Base-by-base conservation (phyloP, 2,113 vertebrate genomes). In the Centropristis striata region DNA sequence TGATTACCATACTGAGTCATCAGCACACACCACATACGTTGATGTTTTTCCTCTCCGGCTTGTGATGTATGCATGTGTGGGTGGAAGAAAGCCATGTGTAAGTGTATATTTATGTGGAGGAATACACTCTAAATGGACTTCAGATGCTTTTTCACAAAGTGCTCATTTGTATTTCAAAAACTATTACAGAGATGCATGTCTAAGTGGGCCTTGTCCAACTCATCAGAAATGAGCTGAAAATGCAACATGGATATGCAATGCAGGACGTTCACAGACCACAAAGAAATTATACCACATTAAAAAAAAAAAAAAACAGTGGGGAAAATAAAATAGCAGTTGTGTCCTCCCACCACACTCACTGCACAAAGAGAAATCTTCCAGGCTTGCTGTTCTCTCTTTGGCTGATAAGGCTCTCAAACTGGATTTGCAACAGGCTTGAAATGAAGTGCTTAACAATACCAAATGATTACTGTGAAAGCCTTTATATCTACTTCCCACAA, bases 1-100 rank as follows among this genome's bases (percentile, higher is more conserved):
- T 67, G 71, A 88, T 84, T 77, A 36, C 28, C 57, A 32, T 2
- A n/a, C 9, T 77, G 86, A 90, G 47, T 88, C 86, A 87, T 51
- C 63, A 47, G 44, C 50, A 50, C 61, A 20, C 20, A 65, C 8
- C 66, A 73, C n/a, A 70, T 44, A 71, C 68, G 60, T 75, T 58
- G 4, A 20, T 9, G 32, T 47, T 41, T 16, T 16, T 9, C 18
- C 1, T 2, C 4, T 60, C 41, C 37, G 44, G 75, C 73, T 66
- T 75, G 54, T 58, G 41, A 51, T 71, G 18, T 46, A 14, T 58
- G 54, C 27, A 11, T 18, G 78, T 61, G 78, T 32, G 83, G 53
- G 61, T 80, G 74, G 54, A 74, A n/a, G 15, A 37, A 67, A 75
- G 27, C 27, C 2, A 8, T 51, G 37, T 55, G 86, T 67, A 41